Conservation (phyloP, 2,888 invertebrate genomes). For the Anthrax anthrax region DNA sequence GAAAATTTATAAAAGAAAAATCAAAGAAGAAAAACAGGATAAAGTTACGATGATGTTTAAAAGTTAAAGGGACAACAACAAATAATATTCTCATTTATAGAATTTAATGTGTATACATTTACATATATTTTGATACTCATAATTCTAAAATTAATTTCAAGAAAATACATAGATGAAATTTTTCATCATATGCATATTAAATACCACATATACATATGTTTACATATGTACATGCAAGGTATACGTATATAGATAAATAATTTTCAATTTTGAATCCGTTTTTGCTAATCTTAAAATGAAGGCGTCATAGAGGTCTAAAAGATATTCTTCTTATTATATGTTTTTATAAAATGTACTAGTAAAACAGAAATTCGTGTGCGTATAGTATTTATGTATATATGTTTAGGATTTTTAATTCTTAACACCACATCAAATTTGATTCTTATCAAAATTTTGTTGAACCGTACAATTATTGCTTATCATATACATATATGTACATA, state of each 20-base stretch:
- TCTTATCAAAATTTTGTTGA: neutral
- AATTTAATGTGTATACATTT: too few species aligned
- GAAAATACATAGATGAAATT: too few species aligned
- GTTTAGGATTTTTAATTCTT: neutral
- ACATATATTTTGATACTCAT: too few species aligned
- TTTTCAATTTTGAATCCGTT: slow-evolving; percentile 3
- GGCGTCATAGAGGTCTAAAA: slow-evolving; percentile 1
- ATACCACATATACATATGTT: neutral
- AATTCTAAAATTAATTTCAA: too few species aligned
- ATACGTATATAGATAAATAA: too few species aligned
- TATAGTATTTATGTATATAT: neutral
- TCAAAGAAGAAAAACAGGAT: neutral
- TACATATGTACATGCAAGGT: neutral
- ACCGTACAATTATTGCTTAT: neutral
- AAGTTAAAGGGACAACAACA: too few species aligned
- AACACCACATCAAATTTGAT: neutral
- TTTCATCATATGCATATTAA: too few species aligned
- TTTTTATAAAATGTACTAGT: too few species aligned
- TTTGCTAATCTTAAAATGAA: slow-evolving; percentile 5
- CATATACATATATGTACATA: too few species aligned
- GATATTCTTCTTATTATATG: neutral
- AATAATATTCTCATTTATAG: too few species aligned
- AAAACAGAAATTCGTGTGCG: too few species aligned
- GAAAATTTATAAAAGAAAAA: neutral
- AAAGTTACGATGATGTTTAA: neutral